Percentiles rank a stretch among this genome's conserved stretches.
Evolutionary conservation across 2,113 vertebrate species (phyloP).

Genomic region (Thamnophis sirtalis): DNA sequence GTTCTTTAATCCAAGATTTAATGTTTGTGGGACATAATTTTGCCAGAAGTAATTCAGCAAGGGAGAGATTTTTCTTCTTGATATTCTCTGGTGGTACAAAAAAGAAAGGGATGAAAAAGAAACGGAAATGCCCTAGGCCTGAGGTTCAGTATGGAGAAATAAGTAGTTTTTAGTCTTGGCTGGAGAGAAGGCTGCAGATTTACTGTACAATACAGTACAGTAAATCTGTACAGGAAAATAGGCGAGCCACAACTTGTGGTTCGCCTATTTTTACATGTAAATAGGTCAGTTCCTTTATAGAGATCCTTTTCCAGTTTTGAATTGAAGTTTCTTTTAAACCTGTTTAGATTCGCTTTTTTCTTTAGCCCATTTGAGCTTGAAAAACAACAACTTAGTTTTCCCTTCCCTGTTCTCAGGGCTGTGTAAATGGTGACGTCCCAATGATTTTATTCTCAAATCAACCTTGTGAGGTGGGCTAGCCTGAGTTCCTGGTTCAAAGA

Average conservation of each 20-base stretch:
- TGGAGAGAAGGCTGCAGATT: too few relatives aligned
- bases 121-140: not conserved
- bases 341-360: not conserved
- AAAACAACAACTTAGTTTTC: not conserved
- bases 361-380: not conserved
- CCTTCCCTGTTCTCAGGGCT: not conserved
- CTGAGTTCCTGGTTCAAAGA: not conserved
- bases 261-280: not conserved
- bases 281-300: not conserved
- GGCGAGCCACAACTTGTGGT: not conserved
- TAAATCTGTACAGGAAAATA: too few relatives aligned
- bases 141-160: not conserved
- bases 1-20: not conserved
- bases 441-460: not conserved
- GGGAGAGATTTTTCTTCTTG: not conserved
- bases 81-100: not conserved
- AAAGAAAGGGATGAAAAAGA: not conserved
- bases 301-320: not conserved
- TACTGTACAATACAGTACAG: not conserved
- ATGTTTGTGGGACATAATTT: not conserved
- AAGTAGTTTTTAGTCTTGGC: not conserved
- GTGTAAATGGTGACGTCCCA: not conserved
- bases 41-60: not conserved
- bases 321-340: not conserved
- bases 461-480: not conserved